phyloP scores from a whole-genome alignment of 1,140 invertebrate species.

The Arctopsyche grandis region DNA sequence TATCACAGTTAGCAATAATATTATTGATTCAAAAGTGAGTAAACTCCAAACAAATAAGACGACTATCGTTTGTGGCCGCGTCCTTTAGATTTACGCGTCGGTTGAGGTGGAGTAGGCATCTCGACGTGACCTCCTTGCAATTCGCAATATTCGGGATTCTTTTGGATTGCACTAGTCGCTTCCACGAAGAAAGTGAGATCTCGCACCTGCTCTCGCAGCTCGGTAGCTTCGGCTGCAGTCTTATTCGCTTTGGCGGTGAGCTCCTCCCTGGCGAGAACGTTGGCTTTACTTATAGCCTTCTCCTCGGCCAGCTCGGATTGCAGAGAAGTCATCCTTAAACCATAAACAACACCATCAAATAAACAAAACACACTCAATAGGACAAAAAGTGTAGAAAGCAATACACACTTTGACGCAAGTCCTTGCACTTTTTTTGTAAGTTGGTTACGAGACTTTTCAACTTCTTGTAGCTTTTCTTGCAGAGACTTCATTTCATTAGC shows the following conservation, averaged over 20 bases:
- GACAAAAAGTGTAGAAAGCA: slow-evolving; percentile 10
- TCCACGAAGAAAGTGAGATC: slow-evolving; percentile 98
- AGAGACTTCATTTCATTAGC: slow-evolving; percentile 66
- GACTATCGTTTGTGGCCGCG: slow-evolving; percentile 6
- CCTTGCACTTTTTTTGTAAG: slow-evolving; percentile 75
- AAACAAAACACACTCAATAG: neutral
- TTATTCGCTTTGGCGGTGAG: slow-evolving; percentile 76
- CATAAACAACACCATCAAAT: neutral
- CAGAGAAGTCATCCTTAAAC: slow-evolving; percentile 65
- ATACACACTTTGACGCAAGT: slow-evolving; percentile 68
- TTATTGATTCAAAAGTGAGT: neutral
- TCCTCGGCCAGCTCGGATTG: slow-evolving; percentile 81
- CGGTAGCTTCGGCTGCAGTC: slow-evolving; percentile 75
- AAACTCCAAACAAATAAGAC: no score
- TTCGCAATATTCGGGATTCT: slow-evolving; percentile 45
- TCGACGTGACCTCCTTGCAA: slow-evolving; percentile 47
- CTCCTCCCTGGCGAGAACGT: slow-evolving; percentile 78
- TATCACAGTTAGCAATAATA: neutral
- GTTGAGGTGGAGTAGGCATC: neutral
- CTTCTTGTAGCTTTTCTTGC: slow-evolving; percentile 64
- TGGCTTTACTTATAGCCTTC: slow-evolving; percentile 76
- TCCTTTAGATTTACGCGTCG: slow-evolving; percentile 10
- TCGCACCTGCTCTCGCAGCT: slow-evolving; percentile 90
- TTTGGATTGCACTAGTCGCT: slow-evolving; percentile 68
- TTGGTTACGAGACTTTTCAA: slow-evolving; percentile 73